These are phyloP conservation scores for Glossophaga mutica DNA, from an alignment of 2,797 vertebrate genomes.

Conservation along the genomic window DNA sequence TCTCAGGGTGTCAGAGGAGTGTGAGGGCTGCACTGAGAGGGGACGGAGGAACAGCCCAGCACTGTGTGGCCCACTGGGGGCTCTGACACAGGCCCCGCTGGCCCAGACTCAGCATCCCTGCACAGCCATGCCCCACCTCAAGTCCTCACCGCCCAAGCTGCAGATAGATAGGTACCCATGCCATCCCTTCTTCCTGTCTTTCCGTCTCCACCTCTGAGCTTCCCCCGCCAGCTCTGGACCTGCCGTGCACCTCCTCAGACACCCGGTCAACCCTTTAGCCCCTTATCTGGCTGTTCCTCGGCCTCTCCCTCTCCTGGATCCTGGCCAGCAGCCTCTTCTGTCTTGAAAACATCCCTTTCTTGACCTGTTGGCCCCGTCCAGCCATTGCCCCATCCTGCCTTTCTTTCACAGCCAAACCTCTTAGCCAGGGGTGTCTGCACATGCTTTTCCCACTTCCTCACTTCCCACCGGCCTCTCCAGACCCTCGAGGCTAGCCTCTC, in stretches of 20 bases:
- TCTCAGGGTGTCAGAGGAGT: neutral
- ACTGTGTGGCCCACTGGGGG: rapidly evolving
- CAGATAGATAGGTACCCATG: neutral
- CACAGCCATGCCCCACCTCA: rapidly evolving
- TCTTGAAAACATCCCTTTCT: neutral
- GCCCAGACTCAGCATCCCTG: neutral
- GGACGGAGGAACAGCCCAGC: neutral
- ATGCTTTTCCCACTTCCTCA: neutral
- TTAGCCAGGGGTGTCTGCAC: neutral
- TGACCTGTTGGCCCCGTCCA: neutral
- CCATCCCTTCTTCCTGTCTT: neutral
- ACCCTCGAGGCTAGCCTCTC: neutral
- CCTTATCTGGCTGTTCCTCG: neutral
- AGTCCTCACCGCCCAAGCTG: neutral
- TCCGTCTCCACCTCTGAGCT: neutral
- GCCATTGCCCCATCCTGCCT: neutral
- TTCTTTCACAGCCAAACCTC: neutral
- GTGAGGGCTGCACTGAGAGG: neutral
- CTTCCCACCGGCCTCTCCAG: neutral
- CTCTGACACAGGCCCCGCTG: rapidly evolving
- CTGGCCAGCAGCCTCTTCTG: neutral
- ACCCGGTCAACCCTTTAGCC: neutral
- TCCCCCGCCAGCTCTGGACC: neutral
- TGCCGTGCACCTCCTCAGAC: neutral
- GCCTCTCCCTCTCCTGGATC: neutral